Evolutionary conservation across 53 echinoderm and acorn worm genomes (phyloP), one percentile per base, ranked within the genome.

Genomic region (Temnopleurus reevesii): DNA sequence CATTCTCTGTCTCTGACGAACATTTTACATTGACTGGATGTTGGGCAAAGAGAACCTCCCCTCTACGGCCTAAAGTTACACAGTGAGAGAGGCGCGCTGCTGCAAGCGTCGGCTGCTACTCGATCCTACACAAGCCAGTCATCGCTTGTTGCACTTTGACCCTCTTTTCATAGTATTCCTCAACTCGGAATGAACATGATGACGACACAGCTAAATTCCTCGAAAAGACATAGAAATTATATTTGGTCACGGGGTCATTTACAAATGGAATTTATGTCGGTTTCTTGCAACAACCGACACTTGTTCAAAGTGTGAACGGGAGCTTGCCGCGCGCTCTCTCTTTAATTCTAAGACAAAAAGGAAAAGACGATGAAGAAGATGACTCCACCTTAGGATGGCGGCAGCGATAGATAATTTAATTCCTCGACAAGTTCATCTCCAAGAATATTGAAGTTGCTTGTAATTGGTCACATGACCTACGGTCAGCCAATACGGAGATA

Each of bases 401-500:
- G 56, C 83, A 83, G 54, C 83, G 36, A 83, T 36, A 83, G 83
- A 83, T 83, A 83, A 83, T 83, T 83, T 83, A 55, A 83, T 83
- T 83, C 83, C 55, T 83, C 49, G 21, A 36, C 54, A 83, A 54
- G 54, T 83, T 83, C 83, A 83, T 83, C 55, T 83, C 12, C 34
- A 54, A 36, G 83, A 83, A 83, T 83, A 49, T 55, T 51, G 71
- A 87, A 87, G 88, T 65, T 87, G 65, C 65, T 49, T 87, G 13
- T 65, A 87, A 87, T 87, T 87, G 88, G 88, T 87, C 88, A 87
- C 88, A 53, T 71, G 88, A 66, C 71, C 49, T 65, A 66, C 88
- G 88, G 88, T 87, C 88, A 87, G 54, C 88, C 88, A 66, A 66
- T 71, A 49, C 88, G 71, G 71, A 87, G 88, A 87, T 87, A 66